These are phyloP conservation scores for Hartigia nigra DNA, from an alignment of 2,888 invertebrate genomes.

Conservation along the genomic window DNA sequence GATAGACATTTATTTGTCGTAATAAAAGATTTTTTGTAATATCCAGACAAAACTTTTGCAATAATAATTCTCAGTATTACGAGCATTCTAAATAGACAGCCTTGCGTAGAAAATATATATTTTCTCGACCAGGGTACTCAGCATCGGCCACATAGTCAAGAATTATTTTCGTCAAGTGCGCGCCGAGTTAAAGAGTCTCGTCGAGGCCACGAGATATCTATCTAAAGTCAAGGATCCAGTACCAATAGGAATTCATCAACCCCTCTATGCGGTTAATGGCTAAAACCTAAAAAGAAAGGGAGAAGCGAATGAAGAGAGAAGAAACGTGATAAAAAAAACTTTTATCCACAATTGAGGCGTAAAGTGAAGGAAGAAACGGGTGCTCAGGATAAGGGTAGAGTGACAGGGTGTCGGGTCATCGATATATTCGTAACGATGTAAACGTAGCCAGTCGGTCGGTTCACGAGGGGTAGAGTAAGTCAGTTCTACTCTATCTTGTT, in stretches of 20 bases:
- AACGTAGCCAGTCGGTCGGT: constrained; percentile 39
- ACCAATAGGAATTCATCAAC: neutral
- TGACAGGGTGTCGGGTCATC: constrained; percentile 32
- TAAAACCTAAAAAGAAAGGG: neutral
- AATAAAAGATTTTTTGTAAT: neutral
- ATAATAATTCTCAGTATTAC: neutral
- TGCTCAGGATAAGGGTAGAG: neutral
- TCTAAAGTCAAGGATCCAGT: neutral
- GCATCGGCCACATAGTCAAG: neutral
- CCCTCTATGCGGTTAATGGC: neutral
- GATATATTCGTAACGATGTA: constrained; percentile 42
- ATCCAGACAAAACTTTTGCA: neutral
- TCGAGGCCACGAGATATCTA: neutral
- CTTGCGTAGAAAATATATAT: neutral
- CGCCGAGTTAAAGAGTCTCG: neutral
- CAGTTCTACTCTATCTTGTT: constrained; percentile 38
- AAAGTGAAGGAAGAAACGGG: neutral
- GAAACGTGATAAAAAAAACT: neutral
- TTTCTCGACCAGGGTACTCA: neutral
- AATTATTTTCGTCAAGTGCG: neutral
- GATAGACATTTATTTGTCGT: neutral
- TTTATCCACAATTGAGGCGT: neutral
- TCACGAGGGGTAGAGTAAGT: constrained; percentile 12
- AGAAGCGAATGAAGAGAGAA: neutral
- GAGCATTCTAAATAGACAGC: neutral